Conservation (phyloP, 1,140 invertebrate species). For the Oedothorax gibbosus region DNA sequence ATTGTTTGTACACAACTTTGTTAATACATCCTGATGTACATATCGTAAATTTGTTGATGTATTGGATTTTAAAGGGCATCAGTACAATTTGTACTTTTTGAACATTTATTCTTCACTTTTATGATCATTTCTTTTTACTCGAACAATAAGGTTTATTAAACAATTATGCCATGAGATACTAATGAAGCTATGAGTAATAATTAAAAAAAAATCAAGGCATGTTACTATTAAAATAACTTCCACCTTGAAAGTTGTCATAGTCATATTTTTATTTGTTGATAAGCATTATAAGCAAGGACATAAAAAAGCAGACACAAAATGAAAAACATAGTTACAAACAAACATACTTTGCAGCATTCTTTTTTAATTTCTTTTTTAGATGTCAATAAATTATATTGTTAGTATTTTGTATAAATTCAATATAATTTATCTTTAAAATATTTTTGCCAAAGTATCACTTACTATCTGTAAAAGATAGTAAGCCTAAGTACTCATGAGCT, state of each 20-base stretch:
- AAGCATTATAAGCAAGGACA: not conserved
- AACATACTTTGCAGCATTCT: not conserved
- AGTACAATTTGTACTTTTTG: too few relatives aligned
- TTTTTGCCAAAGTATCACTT: not conserved
- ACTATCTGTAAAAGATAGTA: not conserved
- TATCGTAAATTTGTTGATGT: too few relatives aligned
- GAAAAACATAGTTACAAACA: not conserved
- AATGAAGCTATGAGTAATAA: too few relatives aligned
- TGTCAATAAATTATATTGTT: not conserved
- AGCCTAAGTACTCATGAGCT: not conserved
- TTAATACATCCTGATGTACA: too few relatives aligned
- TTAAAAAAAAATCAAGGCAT: too few relatives aligned
- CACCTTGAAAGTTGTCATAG: not conserved
- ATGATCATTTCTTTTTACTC: too few relatives aligned
- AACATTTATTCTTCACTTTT: too few relatives aligned
- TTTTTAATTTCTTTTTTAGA: not conserved
- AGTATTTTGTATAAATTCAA: not conserved
- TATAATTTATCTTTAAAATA: not conserved
- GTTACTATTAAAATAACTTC: not conserved
- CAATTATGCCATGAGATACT: too few relatives aligned
- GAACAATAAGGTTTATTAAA: too few relatives aligned
- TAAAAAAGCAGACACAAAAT: too few relatives aligned
- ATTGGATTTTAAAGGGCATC: too few relatives aligned
- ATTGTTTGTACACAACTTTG: too few relatives aligned
- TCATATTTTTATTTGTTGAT: not conserved